phyloP scores from a whole-genome alignment of 2,797 vertebrate species.

The Acropternis orthonyx region DNA sequence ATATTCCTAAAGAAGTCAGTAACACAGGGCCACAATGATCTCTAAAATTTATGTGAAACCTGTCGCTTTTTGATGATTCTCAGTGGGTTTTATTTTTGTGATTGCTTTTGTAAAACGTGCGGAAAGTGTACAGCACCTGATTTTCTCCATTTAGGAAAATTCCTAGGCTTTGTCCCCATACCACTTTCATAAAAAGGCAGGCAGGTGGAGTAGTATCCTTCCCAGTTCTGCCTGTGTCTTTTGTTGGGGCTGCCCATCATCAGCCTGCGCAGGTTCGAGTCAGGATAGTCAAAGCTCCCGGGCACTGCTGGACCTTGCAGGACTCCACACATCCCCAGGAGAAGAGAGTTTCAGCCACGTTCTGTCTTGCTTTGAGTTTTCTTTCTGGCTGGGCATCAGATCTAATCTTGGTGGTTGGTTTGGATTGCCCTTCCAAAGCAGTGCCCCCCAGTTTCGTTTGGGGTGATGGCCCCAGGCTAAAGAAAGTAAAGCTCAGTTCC shows the following conservation, averaged over 20 bases:
- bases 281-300: neutral
- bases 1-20: neutral
- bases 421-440: neutral
- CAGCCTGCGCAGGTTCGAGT: neutral
- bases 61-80: neutral
- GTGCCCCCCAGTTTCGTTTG: neutral
- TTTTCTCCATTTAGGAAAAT: neutral
- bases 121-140: neutral
- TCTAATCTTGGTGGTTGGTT: neutral
- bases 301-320: neutral
- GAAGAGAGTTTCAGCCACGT: neutral
- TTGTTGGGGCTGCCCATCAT: neutral
- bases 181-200: neutral
- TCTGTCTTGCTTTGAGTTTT: neutral
- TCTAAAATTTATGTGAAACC: neutral
- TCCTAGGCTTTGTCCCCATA: accelerated
- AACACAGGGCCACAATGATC: accelerated
- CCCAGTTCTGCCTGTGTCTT: neutral
- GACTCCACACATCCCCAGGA: neutral
- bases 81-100: neutral
- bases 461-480: neutral
- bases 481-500: neutral
- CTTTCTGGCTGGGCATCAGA: neutral
- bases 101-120: accelerated
- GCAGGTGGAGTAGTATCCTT: neutral